A percentile compares a stretch with the other conserved stretches of the same genome.
phyloP scores from a whole-genome alignment of 2,113 vertebrate species.

The Chionodraco myersi region DNA sequence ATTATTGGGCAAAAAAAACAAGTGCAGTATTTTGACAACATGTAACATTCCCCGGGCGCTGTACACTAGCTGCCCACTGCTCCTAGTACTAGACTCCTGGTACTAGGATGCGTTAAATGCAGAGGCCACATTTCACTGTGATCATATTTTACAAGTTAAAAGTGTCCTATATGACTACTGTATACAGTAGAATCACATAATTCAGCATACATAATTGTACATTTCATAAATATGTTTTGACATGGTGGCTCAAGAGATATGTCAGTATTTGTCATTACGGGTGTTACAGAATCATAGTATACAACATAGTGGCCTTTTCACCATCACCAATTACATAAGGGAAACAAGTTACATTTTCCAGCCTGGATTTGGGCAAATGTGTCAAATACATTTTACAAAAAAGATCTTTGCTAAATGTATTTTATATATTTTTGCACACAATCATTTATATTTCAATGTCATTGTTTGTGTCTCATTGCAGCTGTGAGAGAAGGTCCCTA shows the following conservation, averaged over 20 bases:
- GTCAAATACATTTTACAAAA: no score
- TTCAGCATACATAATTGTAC: background rate
- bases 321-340: no score
- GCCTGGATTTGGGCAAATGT: background rate
- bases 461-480: slow-evolving; percentile 71
- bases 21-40: background rate
- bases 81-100: no score
- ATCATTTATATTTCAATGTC: background rate
- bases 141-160: background rate
- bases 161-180: no score
- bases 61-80: no score
- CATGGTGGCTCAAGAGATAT: background rate
- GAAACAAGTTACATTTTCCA: background rate
- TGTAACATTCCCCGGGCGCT: no score
- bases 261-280: background rate
- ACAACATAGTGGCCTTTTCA: no score
- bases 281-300: no score
- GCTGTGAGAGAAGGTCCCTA: slow-evolving; percentile 76
- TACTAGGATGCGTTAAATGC: no score
- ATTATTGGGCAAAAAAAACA: background rate
- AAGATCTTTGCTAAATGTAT: background rate
- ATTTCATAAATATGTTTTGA: background rate
- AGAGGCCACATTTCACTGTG: no score
- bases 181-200: no score
- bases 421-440: background rate